Conservation (phyloP, 2,797 vertebrate species). For the Scolopax bukidnonensis region DNA sequence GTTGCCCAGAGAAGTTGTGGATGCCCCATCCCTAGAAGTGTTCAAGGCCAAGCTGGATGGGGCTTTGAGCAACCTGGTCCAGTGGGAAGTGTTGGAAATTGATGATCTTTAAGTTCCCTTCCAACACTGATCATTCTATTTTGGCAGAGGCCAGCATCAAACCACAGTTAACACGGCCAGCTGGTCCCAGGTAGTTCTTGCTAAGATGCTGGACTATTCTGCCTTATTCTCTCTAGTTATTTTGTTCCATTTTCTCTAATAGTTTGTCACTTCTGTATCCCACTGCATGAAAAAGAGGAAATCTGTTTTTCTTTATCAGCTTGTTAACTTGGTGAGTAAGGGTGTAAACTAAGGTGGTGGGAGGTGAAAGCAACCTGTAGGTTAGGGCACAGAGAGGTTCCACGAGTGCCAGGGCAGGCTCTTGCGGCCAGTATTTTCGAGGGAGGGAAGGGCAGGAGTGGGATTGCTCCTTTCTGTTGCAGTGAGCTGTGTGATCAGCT, state of each 20-base stretch:
- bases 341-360: not conserved
- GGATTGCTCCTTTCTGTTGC: not conserved
- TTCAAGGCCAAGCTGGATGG: no score
- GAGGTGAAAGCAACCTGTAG: not conserved
- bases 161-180: not conserved
- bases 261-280: not conserved
- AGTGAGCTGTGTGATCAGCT: not conserved
- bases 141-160: not conserved
- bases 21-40: no score
- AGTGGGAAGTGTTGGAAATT: no score
- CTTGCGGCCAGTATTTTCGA: not conserved
- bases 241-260: not conserved
- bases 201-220: not conserved
- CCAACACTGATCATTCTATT: no score
- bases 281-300: not conserved
- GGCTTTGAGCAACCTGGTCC: no score
- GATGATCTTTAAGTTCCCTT: no score
- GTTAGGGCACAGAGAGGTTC: not conserved
- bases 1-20: no score
- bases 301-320: not conserved
- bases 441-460: not conserved
- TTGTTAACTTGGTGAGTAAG: not conserved
- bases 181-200: not conserved
- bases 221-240: not conserved
- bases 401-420: not conserved